These are phyloP conservation scores for Belonocnema kinseyi DNA, from an alignment of 1,140 invertebrate species.

Conservation along the genomic window DNA sequence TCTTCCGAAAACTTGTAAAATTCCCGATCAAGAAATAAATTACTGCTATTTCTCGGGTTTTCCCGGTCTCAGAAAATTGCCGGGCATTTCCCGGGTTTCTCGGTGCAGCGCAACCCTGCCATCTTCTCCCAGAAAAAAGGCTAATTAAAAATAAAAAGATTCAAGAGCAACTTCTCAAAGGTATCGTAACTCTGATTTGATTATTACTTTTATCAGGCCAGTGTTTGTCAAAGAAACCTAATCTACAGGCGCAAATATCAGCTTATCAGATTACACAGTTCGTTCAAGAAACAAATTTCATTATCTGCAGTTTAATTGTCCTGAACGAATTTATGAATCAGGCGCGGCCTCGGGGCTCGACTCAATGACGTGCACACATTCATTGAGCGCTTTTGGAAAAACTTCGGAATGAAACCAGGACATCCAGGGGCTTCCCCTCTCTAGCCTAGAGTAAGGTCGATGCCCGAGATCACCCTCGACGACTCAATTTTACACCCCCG, in stretches of 20 bases:
- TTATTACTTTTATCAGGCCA: neutral
- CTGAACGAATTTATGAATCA: conserved; percentile 7
- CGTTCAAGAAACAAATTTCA: neutral
- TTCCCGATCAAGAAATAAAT: too few species aligned
- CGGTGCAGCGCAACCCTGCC: too few species aligned
- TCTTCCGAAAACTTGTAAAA: too few species aligned
- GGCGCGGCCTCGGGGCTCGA: neutral
- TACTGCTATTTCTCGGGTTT: too few species aligned
- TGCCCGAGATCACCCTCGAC: conserved; percentile 47
- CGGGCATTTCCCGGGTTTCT: too few species aligned
- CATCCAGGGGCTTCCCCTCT: conserved; percentile 56
- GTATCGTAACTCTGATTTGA: neutral
- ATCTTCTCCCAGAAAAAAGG: too few species aligned
- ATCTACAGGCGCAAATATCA: neutral
- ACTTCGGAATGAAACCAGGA: conserved; percentile 63
- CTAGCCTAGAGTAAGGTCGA: conserved; percentile 46
- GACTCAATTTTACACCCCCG: conserved; percentile 53
- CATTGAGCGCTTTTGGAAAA: conserved; percentile 59
- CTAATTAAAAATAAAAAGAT: neutral
- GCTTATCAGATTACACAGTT: conserved; percentile 12
- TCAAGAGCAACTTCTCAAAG: neutral
- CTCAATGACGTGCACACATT: conserved; percentile 36
- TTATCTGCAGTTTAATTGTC: neutral
- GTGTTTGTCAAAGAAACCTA: neutral
- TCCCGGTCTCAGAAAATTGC: too few species aligned